Percentiles rank a stretch among this genome's conserved stretches.
Evolutionary conservation across 2,888 invertebrate genomes (phyloP).

Genomic region (Clusia tigrina): DNA sequence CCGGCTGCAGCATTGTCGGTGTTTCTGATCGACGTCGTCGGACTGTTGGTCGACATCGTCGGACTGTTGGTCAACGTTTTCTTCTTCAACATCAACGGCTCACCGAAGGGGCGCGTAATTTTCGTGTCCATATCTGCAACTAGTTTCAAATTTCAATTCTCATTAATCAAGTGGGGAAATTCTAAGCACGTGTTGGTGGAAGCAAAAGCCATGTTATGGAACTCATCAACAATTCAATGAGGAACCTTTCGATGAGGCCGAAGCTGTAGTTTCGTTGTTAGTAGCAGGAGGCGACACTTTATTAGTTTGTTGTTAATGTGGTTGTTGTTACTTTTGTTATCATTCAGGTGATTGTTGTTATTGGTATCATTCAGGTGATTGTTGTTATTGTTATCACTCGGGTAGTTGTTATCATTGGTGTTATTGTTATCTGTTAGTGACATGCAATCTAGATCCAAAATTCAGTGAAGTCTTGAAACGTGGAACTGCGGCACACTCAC

Average conservation of each 20-base stretch:
- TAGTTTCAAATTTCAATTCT: conserved; percentile 15
- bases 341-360: too few relatives aligned
- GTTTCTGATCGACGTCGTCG: conserved; percentile 14
- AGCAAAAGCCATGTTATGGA: too few relatives aligned
- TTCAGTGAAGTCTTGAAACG: too few relatives aligned
- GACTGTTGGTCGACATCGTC: conserved; percentile 32
- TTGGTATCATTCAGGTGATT: too few relatives aligned
- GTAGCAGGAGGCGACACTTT: neutral
- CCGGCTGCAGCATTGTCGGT: conserved; percentile 15
- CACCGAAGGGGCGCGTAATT: conserved; percentile 77
- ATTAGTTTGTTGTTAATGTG: neutral
- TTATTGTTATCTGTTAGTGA: too few relatives aligned
- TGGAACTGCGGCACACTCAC: too few relatives aligned
- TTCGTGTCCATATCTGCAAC: conserved; percentile 49
- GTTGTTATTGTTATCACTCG: too few relatives aligned
- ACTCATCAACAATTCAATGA: too few relatives aligned
- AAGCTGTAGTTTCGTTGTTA: conserved; percentile 20
- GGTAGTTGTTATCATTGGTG: too few relatives aligned
- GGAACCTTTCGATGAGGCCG: conserved; percentile 16
- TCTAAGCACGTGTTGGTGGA: too few relatives aligned
- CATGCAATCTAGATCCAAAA: too few relatives aligned
- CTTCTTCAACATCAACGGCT: conserved; percentile 74
- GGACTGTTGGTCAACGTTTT: conserved; percentile 36
- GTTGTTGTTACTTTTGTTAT: too few relatives aligned
- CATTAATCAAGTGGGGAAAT: neutral